Evolutionary conservation across 2,888 invertebrate genomes (phyloP), one percentile per base, ranked within the genome.

Genomic region (Chrysopilus asiliformis): DNA sequence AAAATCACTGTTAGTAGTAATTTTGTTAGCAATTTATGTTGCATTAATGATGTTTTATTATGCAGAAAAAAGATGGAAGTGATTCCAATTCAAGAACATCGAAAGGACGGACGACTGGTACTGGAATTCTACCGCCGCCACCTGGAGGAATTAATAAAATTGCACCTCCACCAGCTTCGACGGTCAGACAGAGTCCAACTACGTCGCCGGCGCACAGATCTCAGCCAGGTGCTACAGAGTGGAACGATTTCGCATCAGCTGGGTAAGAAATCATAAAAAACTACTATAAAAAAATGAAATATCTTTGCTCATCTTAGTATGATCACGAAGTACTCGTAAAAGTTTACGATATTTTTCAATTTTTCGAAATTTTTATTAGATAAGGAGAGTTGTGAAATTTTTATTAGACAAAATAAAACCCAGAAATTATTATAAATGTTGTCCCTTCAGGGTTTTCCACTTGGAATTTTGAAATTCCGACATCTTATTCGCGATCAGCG

Each of bases 61-160:
- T 61, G 10, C 54, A 87, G 86, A 89, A 89, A 70, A 89, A 86
- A 61, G 89, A 89, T 64, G 87, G 87, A 15, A 74, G 74, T 34
- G 87, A 89, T 55, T 71, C 69, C 25, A 53, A 72, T 29, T 53
- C 59, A 10, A 72, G 76, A 40, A 77, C 79, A 51, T 66, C 78
- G 3, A 80, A 78, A 55, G 56, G 69, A 40, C 48, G 57, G 34
- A 72, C 74, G 49, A 58, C 72, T 4, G 70, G 73, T 17, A 65
- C 68, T 2, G 72, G 72, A 3, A 65, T 84, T 39, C 72, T 89
- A 35, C 91, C 91, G 24, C 93, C 93, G 5, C 90, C 91, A 8
- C 84, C 86, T 1, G 77, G 79, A 27, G 74, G 79, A 2, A 42
- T 57, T 14, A 57, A 52, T 19, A 80, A 77, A 59, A 70, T 81